Evolutionary conservation across 2,797 vertebrate genomes (phyloP).

Genomic region (Agapornis canus): DNA sequence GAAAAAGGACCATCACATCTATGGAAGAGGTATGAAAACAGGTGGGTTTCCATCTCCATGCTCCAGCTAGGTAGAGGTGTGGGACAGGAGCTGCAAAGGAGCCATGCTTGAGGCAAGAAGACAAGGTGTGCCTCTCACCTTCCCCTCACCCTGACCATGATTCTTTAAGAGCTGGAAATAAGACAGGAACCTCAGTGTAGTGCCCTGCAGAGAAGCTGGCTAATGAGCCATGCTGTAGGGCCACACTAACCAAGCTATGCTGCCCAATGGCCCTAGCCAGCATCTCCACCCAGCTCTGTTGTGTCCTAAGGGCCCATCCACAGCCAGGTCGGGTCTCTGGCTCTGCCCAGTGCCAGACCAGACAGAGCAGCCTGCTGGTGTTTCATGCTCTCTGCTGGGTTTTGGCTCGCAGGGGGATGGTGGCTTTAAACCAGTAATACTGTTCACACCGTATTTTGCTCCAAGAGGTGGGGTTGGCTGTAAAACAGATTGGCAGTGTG

Average conservation of each 20-base stretch:
- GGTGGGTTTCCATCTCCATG: accelerated
- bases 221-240: not conserved
- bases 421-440: not conserved
- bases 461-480: not conserved
- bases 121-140: not conserved
- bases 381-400: not conserved
- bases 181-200: not conserved
- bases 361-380: not conserved
- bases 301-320: not conserved
- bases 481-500: not conserved
- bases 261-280: accelerated
- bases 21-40: not conserved
- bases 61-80: not conserved
- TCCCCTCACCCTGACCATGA: not conserved
- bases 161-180: not conserved
- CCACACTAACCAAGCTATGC: accelerated
- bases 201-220: not conserved
- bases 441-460: not conserved
- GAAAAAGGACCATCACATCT: not conserved
- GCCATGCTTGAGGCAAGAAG: not conserved
- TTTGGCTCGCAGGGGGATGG: not conserved
- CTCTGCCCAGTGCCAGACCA: not conserved
- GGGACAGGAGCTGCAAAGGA: not conserved
- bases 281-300: accelerated
- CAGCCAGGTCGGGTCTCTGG: accelerated